These are phyloP conservation scores for Drosophila orosa DNA, from an alignment of 1,140 invertebrate species.

Conservation along the genomic window DNA sequence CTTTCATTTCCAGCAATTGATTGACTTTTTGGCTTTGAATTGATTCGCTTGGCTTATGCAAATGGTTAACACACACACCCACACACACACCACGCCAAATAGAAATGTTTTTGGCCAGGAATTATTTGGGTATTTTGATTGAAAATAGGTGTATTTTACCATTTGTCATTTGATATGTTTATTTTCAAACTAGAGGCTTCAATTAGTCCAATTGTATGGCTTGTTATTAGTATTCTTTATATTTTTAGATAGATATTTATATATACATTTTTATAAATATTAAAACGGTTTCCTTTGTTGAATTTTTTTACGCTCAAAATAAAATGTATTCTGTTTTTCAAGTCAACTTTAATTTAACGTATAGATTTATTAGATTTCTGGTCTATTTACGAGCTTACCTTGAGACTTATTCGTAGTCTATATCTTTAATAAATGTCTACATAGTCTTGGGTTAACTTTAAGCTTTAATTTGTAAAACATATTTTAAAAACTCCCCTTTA, in stretches of 20 bases:
- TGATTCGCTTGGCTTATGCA: constrained; percentile 62
- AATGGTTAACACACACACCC: constrained; percentile 35
- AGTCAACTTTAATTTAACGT: not conserved
- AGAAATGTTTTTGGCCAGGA: constrained; percentile 40
- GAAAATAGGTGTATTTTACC: constrained; percentile 1
- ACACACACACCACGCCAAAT: constrained; percentile 10
- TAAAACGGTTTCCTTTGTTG: no score
- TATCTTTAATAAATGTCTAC: not conserved
- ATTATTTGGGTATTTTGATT: constrained; percentile 32
- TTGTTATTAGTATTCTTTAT: not conserved
- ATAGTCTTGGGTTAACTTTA: not conserved
- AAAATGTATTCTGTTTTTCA: not conserved
- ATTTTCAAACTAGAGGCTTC: constrained; percentile 7
- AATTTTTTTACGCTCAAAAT: not conserved
- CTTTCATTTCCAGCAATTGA: constrained; percentile 65
- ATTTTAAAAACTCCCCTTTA: not conserved
- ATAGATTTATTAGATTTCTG: not conserved
- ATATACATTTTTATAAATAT: no score
- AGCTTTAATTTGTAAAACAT: not conserved
- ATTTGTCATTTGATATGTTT: constrained; percentile 12
- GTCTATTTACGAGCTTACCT: no score
- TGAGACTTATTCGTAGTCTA: not conserved
- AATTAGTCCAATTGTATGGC: constrained; percentile 4
- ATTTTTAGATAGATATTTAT: not conserved
- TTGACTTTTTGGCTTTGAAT: constrained; percentile 76